Base-by-base conservation (phyloP, 2,797 vertebrate genomes). In the Tadarida brasiliensis region DNA sequence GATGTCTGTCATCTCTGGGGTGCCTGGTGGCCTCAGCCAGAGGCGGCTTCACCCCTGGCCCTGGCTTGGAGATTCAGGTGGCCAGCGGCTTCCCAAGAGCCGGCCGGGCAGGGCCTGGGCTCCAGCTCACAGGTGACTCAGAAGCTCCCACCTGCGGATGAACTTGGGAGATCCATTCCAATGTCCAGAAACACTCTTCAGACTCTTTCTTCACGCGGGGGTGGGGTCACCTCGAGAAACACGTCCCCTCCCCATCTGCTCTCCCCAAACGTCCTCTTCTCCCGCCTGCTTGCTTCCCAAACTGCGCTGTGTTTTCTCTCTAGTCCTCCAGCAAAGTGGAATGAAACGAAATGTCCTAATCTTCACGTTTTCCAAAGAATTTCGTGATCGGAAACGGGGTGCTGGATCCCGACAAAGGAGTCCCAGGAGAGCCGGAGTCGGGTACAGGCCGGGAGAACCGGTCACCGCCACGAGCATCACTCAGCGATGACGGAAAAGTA, bases 1-100 rank as follows among this genome's bases (percentile, higher is more conserved):
- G 8, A 17, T 1, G 1, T 33, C 16, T 0, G 0, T 26, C 11
- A 20, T 26, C 33, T 4, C 54, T 84, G 20, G 16, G 10, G 24
- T 7, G 26, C 47, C 0, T 0, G 4, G 19, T 3, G 1, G 7
- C 15, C 68, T 61, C 51, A 1, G 61, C 39, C 35, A 0, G n/a
- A 4, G 24, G 3, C 3, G 28, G 17, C 15, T 57, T 16, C 44
- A 35, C 10, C 17, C 15, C 5, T 0, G 12, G 61, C 0, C 47
- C 30, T 12, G 11, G 19, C 22, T 14, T 4, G 3, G 3, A 10
- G 11, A 33, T 3, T 0, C 1, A 22, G 61, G 35, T 9, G 2
- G 2, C 11, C 19, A 24, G 57, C 8, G 9, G 17, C 11, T 15
- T 54, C 56, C 12, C 7, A 26, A 78, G n/a, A 47, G 8, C 5